A percentile compares a stretch with the other conserved stretches of the same genome.
These are phyloP conservation scores for Myiotriccus ornatus DNA, from an alignment of 2,797 vertebrate genomes.

Conservation along the genomic window DNA sequence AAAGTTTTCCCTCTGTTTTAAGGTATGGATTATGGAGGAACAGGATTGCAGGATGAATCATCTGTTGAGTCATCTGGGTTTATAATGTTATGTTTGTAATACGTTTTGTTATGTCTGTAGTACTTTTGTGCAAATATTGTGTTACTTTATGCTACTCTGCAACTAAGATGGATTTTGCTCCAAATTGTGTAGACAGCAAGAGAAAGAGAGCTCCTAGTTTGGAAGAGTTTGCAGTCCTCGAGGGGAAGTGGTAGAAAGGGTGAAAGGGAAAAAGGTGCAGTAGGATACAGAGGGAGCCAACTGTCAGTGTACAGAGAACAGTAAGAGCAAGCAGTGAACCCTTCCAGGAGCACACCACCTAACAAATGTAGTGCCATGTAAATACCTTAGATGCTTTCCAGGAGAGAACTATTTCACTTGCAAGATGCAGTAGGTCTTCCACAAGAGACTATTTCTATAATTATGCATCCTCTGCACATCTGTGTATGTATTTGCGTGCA, in stretches of 20 bases:
- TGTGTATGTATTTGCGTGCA: neutral
- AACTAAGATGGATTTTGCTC: neutral
- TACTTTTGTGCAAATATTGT: neutral
- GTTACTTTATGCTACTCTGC: neutral
- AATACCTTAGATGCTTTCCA: neutral
- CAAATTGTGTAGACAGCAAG: neutral
- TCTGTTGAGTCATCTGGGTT: neutral
- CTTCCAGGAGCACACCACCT: neutral
- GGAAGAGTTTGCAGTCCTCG: neutral
- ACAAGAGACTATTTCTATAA: neutral
- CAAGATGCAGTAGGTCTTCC: neutral
- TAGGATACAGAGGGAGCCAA: neutral
- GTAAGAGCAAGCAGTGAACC: neutral
- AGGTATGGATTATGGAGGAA: neutral
- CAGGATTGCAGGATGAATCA: neutral
- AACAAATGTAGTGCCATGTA: neutral
- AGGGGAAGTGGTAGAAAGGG: neutral
- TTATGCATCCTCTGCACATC: neutral
- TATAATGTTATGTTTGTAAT: neutral
- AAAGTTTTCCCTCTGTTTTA: neutral
- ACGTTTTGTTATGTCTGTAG: neutral
- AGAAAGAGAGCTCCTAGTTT: neutral
- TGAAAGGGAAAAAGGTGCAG: neutral
- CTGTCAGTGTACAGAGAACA: neutral
- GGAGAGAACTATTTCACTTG: neutral